Conservation (phyloP, 1,140 invertebrate genomes). For the Hyposmocoma kahamanoa region DNA sequence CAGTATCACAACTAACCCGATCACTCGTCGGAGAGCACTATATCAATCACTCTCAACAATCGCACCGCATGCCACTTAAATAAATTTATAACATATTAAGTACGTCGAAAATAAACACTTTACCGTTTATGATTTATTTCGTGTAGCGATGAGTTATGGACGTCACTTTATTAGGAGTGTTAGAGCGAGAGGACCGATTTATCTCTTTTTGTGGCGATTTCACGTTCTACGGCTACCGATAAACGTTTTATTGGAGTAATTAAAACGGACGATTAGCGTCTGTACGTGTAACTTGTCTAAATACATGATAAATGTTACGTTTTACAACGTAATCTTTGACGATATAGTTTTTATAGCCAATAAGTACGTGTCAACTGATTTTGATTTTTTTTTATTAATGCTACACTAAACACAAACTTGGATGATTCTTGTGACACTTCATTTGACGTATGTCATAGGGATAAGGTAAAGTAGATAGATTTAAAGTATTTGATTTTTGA, state of each 20-base stretch:
- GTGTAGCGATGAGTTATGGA: conserved; percentile 61
- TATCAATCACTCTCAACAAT: conserved; percentile 66
- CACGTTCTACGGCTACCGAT: conserved; percentile 59
- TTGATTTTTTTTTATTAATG: conserved; percentile 34
- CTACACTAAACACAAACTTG: too few species aligned
- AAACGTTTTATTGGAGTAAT: conserved; percentile 68
- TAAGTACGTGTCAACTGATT: conserved; percentile 31
- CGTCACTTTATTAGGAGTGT: conserved; percentile 52
- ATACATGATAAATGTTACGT: conserved; percentile 52
- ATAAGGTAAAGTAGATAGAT: too few species aligned
- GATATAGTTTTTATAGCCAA: conserved; percentile 40
- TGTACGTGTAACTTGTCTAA: conserved; percentile 42
- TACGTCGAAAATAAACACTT: conserved; percentile 71
- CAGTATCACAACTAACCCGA: conserved; percentile 49
- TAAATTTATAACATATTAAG: conserved; percentile 72
- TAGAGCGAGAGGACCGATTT: conserved; percentile 56
- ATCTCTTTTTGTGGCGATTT: conserved; percentile 58
- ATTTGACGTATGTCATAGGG: too few species aligned
- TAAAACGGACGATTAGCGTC: conserved; percentile 59
- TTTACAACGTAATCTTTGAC: conserved; percentile 37
- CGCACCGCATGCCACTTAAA: conserved; percentile 66
- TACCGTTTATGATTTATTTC: conserved; percentile 70
- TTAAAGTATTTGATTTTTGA: too few species aligned
- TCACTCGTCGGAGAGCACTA: conserved; percentile 48
- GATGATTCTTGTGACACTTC: too few species aligned